phyloP scores from a whole-genome alignment of 2,113 vertebrate genomes.

The Crotalus horridus region DNA sequence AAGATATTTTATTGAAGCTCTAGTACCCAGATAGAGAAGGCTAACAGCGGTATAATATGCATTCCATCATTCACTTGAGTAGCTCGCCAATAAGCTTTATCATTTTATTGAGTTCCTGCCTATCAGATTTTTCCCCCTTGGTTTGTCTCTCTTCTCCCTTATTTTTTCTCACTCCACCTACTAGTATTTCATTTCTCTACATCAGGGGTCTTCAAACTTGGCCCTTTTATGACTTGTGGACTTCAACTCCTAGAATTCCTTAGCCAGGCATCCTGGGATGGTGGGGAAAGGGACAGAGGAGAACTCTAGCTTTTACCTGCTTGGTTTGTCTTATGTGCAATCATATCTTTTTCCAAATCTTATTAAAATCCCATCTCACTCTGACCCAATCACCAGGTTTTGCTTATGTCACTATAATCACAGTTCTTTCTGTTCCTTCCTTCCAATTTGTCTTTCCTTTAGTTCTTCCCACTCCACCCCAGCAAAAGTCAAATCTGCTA shows the following conservation, averaged over 20 bases:
- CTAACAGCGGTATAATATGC: not conserved
- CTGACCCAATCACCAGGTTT: not conserved
- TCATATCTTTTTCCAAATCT: not conserved
- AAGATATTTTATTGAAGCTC: not conserved
- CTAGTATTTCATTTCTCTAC: not conserved
- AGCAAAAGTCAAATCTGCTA: not conserved
- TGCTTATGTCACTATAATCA: not conserved
- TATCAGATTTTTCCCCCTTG: not conserved
- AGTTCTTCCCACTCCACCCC: not conserved
- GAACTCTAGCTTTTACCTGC: not conserved
- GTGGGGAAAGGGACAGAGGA: not conserved
- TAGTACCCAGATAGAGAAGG: not conserved
- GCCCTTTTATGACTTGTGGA: too few species aligned
- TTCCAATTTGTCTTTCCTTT: not conserved
- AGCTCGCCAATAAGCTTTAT: not conserved
- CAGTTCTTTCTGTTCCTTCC: not conserved
- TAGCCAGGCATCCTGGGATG: not conserved
- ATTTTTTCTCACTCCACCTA: not conserved
- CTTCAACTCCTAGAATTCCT: too few species aligned
- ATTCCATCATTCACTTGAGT: not conserved
- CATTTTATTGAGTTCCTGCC: not conserved
- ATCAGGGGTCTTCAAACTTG: not conserved
- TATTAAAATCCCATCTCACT: not conserved
- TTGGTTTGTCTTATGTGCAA: not conserved
- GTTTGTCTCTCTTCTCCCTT: not conserved